Evolutionary conservation across 2,888 invertebrate genomes (phyloP).

Genomic region (Nycteola revayana): DNA sequence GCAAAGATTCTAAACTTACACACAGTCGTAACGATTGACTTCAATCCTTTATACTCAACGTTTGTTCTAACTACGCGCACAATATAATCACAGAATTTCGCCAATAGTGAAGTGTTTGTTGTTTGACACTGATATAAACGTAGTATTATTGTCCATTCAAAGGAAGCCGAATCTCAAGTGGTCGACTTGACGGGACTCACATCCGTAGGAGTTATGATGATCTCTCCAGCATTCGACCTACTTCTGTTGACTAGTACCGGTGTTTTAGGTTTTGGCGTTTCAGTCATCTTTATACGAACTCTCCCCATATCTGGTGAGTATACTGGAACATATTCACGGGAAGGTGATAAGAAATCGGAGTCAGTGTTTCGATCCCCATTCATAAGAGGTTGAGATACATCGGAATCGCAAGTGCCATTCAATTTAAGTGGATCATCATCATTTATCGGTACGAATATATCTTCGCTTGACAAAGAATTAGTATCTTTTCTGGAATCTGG

Average conservation of each 20-base stretch:
- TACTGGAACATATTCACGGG: slow-evolving; percentile 76
- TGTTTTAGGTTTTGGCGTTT: slow-evolving; percentile 91
- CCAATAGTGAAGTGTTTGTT: slow-evolving; percentile 77
- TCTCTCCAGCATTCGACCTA: slow-evolving; percentile 88
- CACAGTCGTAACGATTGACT: slow-evolving; percentile 48
- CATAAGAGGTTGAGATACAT: slow-evolving; percentile 73
- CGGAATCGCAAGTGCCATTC: slow-evolving; percentile 72
- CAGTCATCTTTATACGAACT: slow-evolving; percentile 89
- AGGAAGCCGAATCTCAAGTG: slow-evolving; percentile 62
- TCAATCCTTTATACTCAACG: slow-evolving; percentile 50
- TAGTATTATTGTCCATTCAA: slow-evolving; percentile 54
- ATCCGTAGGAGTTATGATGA: slow-evolving; percentile 85
- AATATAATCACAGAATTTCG: slow-evolving; percentile 75
- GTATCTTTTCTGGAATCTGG: slow-evolving; percentile 75
- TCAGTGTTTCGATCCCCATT: slow-evolving; percentile 69
- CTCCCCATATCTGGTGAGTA: slow-evolving; percentile 87
- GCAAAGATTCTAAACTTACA: slow-evolving; percentile 68
- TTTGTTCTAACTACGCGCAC: slow-evolving; percentile 53
- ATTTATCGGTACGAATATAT: slow-evolving; percentile 72
- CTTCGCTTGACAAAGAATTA: slow-evolving; percentile 70
- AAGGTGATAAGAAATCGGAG: slow-evolving; percentile 69
- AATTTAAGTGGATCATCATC: slow-evolving; percentile 70
- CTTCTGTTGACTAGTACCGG: slow-evolving; percentile 90
- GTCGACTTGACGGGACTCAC: slow-evolving; percentile 61
- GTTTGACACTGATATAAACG: slow-evolving; percentile 67